A percentile compares a stretch with the other conserved stretches of the same genome.
These are phyloP conservation scores for Proisotoma minuta DNA, from an alignment of 2,888 invertebrate genomes.

Conservation along the genomic window DNA sequence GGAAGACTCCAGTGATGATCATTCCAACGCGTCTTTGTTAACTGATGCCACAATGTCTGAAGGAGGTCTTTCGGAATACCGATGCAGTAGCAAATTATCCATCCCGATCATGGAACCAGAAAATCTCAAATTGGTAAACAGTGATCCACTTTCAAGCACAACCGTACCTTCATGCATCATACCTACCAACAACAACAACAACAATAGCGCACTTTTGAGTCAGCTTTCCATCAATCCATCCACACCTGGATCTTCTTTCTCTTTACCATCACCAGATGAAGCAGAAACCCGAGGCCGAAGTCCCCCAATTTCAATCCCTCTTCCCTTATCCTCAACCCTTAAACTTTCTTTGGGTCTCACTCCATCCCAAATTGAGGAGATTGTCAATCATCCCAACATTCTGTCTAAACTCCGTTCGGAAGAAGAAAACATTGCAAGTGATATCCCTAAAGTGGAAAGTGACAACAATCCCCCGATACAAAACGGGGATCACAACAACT, in stretches of 20 bases:
- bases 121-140: background rate
- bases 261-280: slow-evolving; percentile 2
- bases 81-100: slow-evolving; percentile 7
- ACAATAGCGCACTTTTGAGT: background rate
- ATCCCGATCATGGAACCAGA: slow-evolving; percentile 14
- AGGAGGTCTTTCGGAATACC: slow-evolving; percentile 40
- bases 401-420: background rate
- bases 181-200: background rate
- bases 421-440: background rate
- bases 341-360: no score
- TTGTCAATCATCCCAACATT: background rate
- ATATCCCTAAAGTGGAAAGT: background rate
- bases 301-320: slow-evolving; percentile 9
- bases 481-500: slow-evolving; percentile 2
- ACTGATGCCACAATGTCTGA: slow-evolving; percentile 48
- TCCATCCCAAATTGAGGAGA: no score
- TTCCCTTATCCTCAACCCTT: slow-evolving; percentile 3
- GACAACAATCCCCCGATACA: slow-evolving; percentile 2
- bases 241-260: background rate
- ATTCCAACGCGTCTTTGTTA: slow-evolving; percentile 48
- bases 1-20: slow-evolving; percentile 47
- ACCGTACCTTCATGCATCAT: background rate
- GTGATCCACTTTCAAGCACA: background rate
- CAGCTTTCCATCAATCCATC: no score
- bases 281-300: background rate